A percentile compares a stretch with the other conserved stretches of the same genome.
Evolutionary conservation across 2,888 invertebrate genomes (phyloP).

Genomic region (Nectonema munidae): DNA sequence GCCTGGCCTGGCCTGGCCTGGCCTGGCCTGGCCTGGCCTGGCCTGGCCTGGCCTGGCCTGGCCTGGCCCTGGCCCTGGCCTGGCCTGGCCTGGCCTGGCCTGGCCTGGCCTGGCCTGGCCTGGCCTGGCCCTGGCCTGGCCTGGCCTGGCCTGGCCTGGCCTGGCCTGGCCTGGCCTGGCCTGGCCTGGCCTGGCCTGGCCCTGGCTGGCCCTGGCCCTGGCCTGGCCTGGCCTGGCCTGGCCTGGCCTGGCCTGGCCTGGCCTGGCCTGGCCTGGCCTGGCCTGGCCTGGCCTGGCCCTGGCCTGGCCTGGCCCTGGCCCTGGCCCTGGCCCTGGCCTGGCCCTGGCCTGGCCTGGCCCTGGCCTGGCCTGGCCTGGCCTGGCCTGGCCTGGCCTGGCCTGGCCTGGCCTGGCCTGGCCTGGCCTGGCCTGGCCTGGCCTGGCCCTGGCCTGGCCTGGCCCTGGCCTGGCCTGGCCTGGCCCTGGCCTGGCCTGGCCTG

Average conservation of each 20-base stretch:
- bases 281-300: slow-evolving; percentile 12
- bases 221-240: slow-evolving; percentile 11
- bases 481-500: slow-evolving; percentile 11
- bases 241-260: slow-evolving; percentile 16
- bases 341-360: no score
- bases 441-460: no score
- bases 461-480: no score
- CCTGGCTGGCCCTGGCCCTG: slow-evolving; percentile 6
- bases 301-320: slow-evolving; percentile 8
- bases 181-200: slow-evolving; percentile 13
- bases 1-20: slow-evolving; percentile 16
- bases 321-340: no score
- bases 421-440: slow-evolving; percentile 13
- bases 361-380: slow-evolving; percentile 13
- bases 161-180: slow-evolving; percentile 15
- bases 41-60: slow-evolving; percentile 12
- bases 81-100: no score
- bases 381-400: slow-evolving; percentile 16
- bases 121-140: slow-evolving; percentile 14
- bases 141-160: slow-evolving; percentile 13
- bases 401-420: slow-evolving; percentile 13
- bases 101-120: slow-evolving; percentile 13
- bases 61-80: no score
- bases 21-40: slow-evolving; percentile 13
- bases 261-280: slow-evolving; percentile 13